These are phyloP conservation scores for Protobothrops mucrosquamatus DNA, from an alignment of 2,113 vertebrate genomes.

Conservation along the genomic window DNA sequence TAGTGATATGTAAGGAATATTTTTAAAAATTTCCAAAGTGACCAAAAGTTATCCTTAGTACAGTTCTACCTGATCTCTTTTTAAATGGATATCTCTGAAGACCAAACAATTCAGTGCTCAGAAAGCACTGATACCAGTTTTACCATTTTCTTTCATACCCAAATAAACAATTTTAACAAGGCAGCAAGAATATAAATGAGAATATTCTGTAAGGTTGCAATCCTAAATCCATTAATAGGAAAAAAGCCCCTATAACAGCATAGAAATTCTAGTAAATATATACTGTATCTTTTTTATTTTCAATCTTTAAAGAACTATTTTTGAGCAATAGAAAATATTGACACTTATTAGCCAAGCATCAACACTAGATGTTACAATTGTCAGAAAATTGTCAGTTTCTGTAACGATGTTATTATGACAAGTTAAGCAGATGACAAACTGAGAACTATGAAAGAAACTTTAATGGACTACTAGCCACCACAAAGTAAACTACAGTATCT, in stretches of 20 bases:
- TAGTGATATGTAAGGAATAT: not conserved
- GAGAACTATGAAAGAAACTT: not conserved
- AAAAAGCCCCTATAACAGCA: not conserved
- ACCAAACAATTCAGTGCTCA: not conserved
- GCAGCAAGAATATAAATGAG: not conserved
- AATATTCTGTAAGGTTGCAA: not conserved
- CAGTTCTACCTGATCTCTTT: not conserved
- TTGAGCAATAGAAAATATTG: not conserved
- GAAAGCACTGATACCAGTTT: not conserved
- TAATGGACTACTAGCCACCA: not conserved
- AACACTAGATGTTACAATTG: not conserved
- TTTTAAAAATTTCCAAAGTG: not conserved
- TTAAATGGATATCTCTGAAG: not conserved
- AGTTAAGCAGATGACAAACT: not conserved
- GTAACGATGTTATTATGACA: not conserved
- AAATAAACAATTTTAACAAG: not conserved
- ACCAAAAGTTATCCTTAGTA: not conserved
- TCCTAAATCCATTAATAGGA: not conserved
- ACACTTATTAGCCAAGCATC: not conserved
- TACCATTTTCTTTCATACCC: not conserved
- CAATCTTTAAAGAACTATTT: not conserved
- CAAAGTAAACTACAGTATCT: not conserved
- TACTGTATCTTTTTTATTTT: not conserved
- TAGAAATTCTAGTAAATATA: not conserved
- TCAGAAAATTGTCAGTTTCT: not conserved